Percentiles rank a stretch among this genome's conserved stretches.
These are phyloP conservation scores for Axinella damicornis DNA, from an alignment of 37 sponge, comb jelly and placozoan genomes.

Conservation along the genomic window DNA sequence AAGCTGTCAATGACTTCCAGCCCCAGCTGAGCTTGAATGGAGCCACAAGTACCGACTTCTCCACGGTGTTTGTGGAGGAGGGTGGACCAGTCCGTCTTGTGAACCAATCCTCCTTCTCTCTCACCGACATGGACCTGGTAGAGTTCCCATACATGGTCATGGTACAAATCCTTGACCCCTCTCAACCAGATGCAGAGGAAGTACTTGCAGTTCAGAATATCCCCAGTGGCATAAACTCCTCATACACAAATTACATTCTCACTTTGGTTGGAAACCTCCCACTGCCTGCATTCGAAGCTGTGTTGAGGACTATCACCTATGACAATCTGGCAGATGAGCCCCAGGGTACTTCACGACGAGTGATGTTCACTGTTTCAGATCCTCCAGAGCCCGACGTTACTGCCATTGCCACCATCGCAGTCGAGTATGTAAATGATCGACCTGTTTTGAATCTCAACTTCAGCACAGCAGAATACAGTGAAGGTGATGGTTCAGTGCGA, in stretches of 20 bases:
- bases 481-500: slow-evolving; percentile 37
- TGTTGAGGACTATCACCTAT: slow-evolving; percentile 63
- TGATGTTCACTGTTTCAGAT: slow-evolving; percentile 44
- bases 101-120: slow-evolving; percentile 41
- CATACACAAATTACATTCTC: slow-evolving; percentile 25
- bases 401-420: slow-evolving; percentile 17
- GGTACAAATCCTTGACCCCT: slow-evolving; percentile 41
- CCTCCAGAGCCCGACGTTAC: background rate
- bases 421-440: slow-evolving; percentile 56
- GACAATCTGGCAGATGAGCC: slow-evolving; percentile 71
- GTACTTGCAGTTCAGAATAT: slow-evolving; percentile 47
- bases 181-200: slow-evolving; percentile 48
- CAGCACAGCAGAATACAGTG: slow-evolving; percentile 37
- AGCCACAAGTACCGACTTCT: slow-evolving; percentile 23
- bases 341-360: slow-evolving; percentile 8
- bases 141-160: slow-evolving; percentile 55
- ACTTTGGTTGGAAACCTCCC: slow-evolving; percentile 31
- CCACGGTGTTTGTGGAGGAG: slow-evolving; percentile 70
- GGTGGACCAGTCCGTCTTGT: slow-evolving; percentile 65
- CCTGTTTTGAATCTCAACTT: slow-evolving; percentile 27
- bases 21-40: slow-evolving; percentile 67
- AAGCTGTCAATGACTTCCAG: slow-evolving; percentile 43
- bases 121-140: slow-evolving; percentile 74
- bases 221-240: slow-evolving; percentile 42
- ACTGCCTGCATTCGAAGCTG: slow-evolving; percentile 36